Evolutionary conservation across 1,140 invertebrate species (phyloP).

Genomic region (Lamellibrachia luymesi): DNA sequence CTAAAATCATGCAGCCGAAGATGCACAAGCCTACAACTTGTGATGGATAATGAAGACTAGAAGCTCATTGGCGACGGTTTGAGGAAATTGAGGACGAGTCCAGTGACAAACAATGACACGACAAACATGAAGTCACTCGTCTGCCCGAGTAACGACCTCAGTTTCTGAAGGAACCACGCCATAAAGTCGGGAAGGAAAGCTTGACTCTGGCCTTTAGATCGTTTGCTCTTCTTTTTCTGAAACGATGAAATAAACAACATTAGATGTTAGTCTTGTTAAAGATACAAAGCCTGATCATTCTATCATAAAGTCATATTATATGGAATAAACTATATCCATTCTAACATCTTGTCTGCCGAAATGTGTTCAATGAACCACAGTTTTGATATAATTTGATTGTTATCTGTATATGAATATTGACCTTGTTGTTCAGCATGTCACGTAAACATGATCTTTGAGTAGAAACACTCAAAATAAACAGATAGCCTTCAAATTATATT

Average conservation of each 20-base stretch:
- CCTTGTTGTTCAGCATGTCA: too few species aligned
- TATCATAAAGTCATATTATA: too few species aligned
- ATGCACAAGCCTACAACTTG: not conserved
- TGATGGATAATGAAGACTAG: not conserved
- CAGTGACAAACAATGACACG: constrained; percentile 13
- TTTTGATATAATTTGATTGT: too few species aligned
- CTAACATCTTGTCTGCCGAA: too few species aligned
- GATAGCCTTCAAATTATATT: too few species aligned
- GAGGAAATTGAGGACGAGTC: not conserved
- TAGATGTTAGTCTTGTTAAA: not conserved
- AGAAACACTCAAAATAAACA: too few species aligned
- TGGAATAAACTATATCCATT: too few species aligned
- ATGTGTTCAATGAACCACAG: too few species aligned
- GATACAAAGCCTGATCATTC: not conserved
- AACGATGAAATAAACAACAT: not conserved
- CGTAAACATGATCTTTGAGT: too few species aligned
- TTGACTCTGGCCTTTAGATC: not conserved
- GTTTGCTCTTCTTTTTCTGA: constrained; percentile 9
- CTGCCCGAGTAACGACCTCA: not conserved
- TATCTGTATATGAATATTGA: too few species aligned
- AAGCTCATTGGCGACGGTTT: not conserved
- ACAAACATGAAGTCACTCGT: constrained; percentile 1
- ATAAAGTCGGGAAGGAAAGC: not conserved
- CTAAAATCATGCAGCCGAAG: not conserved
- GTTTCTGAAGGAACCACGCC: not conserved